phyloP scores from a whole-genome alignment of 1,140 invertebrate genomes.

The Apocrypta bakeri region DNA sequence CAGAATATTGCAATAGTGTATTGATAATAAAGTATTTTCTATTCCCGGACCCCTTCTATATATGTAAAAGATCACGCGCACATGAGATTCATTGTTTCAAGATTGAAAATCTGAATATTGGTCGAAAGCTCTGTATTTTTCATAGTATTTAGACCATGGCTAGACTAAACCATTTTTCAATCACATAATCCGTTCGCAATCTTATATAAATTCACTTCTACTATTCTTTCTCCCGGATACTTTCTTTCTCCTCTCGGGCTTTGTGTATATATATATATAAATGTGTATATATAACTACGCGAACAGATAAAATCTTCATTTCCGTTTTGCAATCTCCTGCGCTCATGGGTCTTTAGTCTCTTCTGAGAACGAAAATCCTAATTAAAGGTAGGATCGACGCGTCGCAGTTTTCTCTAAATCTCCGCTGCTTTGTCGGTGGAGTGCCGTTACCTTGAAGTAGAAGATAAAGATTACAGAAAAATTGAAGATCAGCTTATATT shows the following conservation, averaged over 20 bases:
- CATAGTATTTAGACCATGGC: not conserved
- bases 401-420: not conserved
- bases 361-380: not conserved
- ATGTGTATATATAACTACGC: no score
- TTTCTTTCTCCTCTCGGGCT: not conserved
- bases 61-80: no score
- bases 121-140: not conserved
- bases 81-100: not conserved
- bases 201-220: not conserved
- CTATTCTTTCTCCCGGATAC: not conserved
- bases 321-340: not conserved
- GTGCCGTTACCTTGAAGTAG: not conserved
- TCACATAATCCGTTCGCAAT: not conserved
- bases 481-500: not conserved
- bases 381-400: not conserved
- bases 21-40: no score
- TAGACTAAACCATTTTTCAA: not conserved
- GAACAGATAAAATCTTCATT: not conserved
- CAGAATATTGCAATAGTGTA: no score
- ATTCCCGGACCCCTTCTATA: no score
- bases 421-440: not conserved
- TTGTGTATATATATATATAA: no score
- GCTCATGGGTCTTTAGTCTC: not conserved
- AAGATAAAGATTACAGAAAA: not conserved
- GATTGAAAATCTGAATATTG: not conserved